Percentiles rank a stretch among this genome's conserved stretches.
Conservation (phyloP, 2,113 vertebrate species). For the Cyrtonyx montezumae region DNA sequence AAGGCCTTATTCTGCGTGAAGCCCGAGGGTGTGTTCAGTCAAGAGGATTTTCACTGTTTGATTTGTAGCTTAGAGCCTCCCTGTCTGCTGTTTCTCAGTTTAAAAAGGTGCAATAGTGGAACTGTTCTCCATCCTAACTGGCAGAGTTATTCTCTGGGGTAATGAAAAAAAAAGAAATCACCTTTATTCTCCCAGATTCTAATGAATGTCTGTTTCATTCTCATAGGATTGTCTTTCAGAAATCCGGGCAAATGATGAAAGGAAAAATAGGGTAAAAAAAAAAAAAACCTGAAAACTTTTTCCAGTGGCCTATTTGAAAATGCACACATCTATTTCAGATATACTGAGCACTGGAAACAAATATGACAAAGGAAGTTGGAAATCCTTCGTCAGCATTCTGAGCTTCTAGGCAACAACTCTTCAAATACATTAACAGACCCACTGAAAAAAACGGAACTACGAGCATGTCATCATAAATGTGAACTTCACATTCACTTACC, state of each 20-base stretch:
- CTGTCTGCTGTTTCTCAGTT: background rate
- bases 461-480: background rate
- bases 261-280: background rate
- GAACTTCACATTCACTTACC: background rate
- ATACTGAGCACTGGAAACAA: background rate
- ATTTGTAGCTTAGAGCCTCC: conserved; percentile 54
- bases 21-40: conserved; percentile 46
- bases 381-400: background rate
- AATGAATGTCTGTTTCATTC: conserved; percentile 37
- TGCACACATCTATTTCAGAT: background rate
- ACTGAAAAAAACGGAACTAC: background rate
- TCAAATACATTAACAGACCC: background rate
- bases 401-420: background rate
- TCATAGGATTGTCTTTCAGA: conserved; percentile 25
- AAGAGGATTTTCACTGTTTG: conserved; percentile 59
- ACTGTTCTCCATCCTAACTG: background rate
- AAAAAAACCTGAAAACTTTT: background rate
- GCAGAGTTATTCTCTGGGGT: conserved; percentile 13
- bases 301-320: conserved; percentile 28
- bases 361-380: background rate
- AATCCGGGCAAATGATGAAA: conserved; percentile 52
- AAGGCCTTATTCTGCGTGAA: conserved; percentile 36
- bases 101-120: conserved; percentile 40
- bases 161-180: background rate
- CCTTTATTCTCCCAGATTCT: conserved; percentile 20